A percentile compares a stretch with the other conserved stretches of the same genome.
Conservation (phyloP, 1,140 invertebrate species). For the Pseudomyrmex gracilis region DNA sequence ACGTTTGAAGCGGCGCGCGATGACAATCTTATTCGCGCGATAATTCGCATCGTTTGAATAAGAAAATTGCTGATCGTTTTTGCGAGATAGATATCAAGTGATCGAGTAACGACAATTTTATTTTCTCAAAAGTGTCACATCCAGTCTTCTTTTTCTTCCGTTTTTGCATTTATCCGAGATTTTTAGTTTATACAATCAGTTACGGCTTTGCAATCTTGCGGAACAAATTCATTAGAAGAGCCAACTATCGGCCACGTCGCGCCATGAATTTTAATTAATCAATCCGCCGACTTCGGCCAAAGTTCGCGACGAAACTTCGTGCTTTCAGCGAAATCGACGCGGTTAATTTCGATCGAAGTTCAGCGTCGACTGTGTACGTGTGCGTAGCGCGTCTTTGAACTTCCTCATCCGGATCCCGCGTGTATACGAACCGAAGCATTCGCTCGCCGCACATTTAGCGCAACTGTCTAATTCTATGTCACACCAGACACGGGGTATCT, state of each 20-base stretch:
- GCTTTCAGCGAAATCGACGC: slow-evolving; percentile 60
- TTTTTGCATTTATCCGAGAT: slow-evolving; percentile 49
- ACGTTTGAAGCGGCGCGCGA: neutral
- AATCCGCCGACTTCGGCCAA: slow-evolving; percentile 53
- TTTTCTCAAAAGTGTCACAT: neutral
- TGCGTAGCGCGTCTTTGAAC: slow-evolving; percentile 38
- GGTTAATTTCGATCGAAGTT: slow-evolving; percentile 62
- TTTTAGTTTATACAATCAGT: slow-evolving; percentile 48
- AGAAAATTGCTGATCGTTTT: too few relatives aligned
- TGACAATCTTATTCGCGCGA: neutral
- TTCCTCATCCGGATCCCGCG: slow-evolving; percentile 37
- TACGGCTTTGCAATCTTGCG: slow-evolving; percentile 45
- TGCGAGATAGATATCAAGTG: too few relatives aligned
- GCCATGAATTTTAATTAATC: slow-evolving; percentile 62
- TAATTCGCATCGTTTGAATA: neutral
- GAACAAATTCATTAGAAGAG: slow-evolving; percentile 60
- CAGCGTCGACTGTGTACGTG: slow-evolving; percentile 17
- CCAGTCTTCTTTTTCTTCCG: neutral
- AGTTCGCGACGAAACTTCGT: slow-evolving; percentile 57
- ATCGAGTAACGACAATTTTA: neutral
- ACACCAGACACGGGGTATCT: slow-evolving; percentile 2
- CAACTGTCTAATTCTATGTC: slow-evolving; percentile 51
- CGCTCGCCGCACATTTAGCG: slow-evolving; percentile 23
- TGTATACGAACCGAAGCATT: slow-evolving; percentile 48
- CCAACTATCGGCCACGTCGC: slow-evolving; percentile 52